Evolutionary conservation across 2,888 invertebrate genomes (phyloP), one percentile per base, ranked within the genome.

Genomic region (Lycocerus yunnanus): DNA sequence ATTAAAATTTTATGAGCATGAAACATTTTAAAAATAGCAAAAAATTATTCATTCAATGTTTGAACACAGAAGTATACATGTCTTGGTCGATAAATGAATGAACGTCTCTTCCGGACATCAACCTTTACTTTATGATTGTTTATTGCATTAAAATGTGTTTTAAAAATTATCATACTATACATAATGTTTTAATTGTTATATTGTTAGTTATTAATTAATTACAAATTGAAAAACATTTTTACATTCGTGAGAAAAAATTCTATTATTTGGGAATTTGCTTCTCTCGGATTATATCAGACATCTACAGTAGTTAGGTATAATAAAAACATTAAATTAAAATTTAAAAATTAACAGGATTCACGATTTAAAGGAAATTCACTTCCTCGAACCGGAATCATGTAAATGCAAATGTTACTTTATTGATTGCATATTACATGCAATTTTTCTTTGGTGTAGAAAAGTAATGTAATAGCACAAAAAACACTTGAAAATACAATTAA

Each of bases 21-120:
- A 63, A 63, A 43, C n/a, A n/a, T 43, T 43, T 43, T n/a, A 8
- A 43, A 43, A 6, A 43, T 43, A n/a, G 13, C 43, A 43, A 43
- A 63, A 63, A 63, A 63, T 63, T 63, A 63, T 63, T 18, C 61
- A 63, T 63, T 63, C 61, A 63, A n/a, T n/a, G 13, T 18, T 63
- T 63, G 16, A n/a, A 16, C 15, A 63, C 20, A 63, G 20, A n/a
- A 16, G 61, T 63, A n/a, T 18, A 16, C 20, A 18, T 63, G 61
- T 63, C 20, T 63, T 8, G 15, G 18, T 20, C 15, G 20, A 18
- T 63, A 63, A 63, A 18, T 63, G 61, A 63, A 63, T 63, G 61
- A 63, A 18, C 20, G 15, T 60, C 60, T 63, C 20, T 20, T 63
- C 20, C 61, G 15, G 61, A 63, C 61, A 63, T 63, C 61, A 63